Conservation (phyloP, 2,888 invertebrate genomes). For the Cephus pygmeus region DNA sequence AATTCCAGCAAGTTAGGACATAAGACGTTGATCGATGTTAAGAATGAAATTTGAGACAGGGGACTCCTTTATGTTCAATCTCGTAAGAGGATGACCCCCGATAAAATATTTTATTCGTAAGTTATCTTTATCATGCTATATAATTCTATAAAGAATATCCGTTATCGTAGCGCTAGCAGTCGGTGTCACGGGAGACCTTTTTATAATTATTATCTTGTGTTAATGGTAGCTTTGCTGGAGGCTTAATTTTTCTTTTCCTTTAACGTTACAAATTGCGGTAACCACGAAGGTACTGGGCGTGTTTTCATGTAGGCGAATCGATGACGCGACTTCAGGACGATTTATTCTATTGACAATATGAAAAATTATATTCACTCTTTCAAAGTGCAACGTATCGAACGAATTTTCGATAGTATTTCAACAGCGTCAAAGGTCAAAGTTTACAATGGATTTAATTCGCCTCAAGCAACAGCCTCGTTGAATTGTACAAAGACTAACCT, state of each 20-base stretch:
- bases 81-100: neutral
- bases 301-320: neutral
- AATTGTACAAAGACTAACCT: too few species aligned
- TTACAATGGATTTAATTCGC: neutral
- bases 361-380: neutral
- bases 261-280: neutral
- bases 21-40: neutral
- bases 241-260: neutral
- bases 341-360: neutral
- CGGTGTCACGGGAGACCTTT: neutral
- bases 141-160: neutral
- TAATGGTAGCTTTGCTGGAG: neutral
- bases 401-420: neutral
- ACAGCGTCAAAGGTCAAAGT: neutral
- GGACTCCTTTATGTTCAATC: neutral
- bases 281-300: neutral
- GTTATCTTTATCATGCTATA: neutral
- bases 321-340: neutral
- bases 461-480: too few species aligned
- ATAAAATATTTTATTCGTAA: neutral
- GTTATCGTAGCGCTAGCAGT: neutral
- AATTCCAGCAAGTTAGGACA: too few species aligned
- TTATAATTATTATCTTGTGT: neutral
- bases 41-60: neutral
- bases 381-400: neutral